Evolutionary conservation across 2,113 vertebrate species (phyloP).

Genomic region (Rhipidura dahli): DNA sequence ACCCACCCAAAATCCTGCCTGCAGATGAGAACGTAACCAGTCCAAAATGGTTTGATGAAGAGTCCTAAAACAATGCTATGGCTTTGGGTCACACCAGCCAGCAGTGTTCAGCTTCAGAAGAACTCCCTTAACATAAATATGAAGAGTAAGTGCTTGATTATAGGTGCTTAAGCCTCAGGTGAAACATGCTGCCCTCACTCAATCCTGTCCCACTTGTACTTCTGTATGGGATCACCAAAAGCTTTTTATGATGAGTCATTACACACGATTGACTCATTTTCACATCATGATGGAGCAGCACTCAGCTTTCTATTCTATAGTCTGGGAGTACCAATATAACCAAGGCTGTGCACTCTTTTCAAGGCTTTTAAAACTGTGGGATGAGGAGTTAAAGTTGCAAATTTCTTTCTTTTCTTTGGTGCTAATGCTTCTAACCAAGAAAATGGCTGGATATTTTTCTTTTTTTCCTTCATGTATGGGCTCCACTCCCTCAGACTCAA

Average conservation of each 20-base stretch:
- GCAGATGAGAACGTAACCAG: not conserved
- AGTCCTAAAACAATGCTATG: not conserved
- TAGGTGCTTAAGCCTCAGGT: not conserved
- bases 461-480: not conserved
- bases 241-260: not conserved
- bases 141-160: accelerated
- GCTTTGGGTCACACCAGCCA: not conserved
- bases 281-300: not conserved
- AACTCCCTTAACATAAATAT: not conserved
- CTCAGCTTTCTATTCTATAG: not conserved
- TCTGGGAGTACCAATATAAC: not conserved
- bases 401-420: not conserved
- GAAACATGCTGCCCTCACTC: accelerated
- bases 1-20: accelerated
- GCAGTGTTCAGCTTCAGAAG: not conserved
- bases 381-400: not conserved
- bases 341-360: not conserved
- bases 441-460: not conserved
- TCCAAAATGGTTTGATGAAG: accelerated
- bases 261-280: not conserved
- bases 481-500: not conserved
- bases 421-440: not conserved
- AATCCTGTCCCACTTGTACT: not conserved
- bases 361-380: not conserved
- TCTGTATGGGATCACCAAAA: not conserved